phyloP scores from a whole-genome alignment of 2,888 invertebrate species.

The Caenorhabditis japonica region DNA sequence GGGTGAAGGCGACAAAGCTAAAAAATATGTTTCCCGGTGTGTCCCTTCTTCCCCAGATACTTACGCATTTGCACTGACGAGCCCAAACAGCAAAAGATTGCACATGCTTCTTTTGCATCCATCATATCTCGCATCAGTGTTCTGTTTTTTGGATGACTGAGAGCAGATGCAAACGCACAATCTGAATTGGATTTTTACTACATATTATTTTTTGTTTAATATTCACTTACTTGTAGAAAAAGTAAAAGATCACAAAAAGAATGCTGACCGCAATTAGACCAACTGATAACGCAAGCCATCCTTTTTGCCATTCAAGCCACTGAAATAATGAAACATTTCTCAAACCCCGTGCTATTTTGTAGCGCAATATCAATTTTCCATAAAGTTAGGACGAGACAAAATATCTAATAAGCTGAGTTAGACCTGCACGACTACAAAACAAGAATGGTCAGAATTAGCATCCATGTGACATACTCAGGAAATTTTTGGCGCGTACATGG shows the following conservation, averaged over 20 bases:
- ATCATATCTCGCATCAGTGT: slow-evolving; percentile 69
- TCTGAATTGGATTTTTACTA: slow-evolving; percentile 39
- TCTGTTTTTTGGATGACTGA: slow-evolving; percentile 49
- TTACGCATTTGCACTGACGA: slow-evolving; percentile 72
- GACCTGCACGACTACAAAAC: too few relatives aligned
- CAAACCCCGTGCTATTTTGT: too few relatives aligned
- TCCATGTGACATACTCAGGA: too few relatives aligned
- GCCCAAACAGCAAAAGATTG: slow-evolving; percentile 64
- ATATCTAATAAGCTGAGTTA: too few relatives aligned
- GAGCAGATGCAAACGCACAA: slow-evolving; percentile 69
- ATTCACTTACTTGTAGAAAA: slow-evolving; percentile 66
- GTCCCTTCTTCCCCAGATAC: slow-evolving; percentile 28
- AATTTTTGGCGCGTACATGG: too few relatives aligned
- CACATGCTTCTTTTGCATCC: slow-evolving; percentile 69
- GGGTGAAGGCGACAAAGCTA: slow-evolving; percentile 70
- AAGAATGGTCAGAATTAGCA: too few relatives aligned
- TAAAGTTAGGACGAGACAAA: too few relatives aligned
- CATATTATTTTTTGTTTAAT: neutral
- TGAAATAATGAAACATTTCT: slow-evolving; percentile 54
- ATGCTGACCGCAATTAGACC: slow-evolving; percentile 63
- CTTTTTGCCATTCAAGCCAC: slow-evolving; percentile 74
- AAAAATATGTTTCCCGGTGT: slow-evolving; percentile 6
- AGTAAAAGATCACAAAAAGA: slow-evolving; percentile 70
- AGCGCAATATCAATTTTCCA: slow-evolving; percentile 1
- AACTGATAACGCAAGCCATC: slow-evolving; percentile 66